Base-by-base conservation (phyloP, 2,113 vertebrate species). In the Sigmodon hispidus region DNA sequence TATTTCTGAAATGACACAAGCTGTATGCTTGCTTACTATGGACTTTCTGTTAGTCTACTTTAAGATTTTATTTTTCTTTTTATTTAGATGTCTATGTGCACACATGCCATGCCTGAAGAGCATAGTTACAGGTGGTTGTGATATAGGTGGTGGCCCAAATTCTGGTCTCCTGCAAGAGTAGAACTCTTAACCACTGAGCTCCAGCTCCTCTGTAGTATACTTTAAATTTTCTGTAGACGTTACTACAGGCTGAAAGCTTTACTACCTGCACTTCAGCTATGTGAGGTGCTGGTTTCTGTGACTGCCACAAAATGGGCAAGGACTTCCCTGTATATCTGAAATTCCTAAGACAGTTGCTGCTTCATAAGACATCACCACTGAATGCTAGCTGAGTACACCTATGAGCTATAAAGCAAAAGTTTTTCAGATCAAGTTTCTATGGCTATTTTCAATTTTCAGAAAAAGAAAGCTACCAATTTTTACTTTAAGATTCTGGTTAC, bases 371-470 rank as follows among this genome's bases (percentile, higher is more conserved):
- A 40, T 40, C 13, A 26, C 73, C 12, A 69, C 61, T 55, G 73
- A 87, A 52, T 21, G 8, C 43, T 65, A 83, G 15, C 7, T 91
- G 16, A 91, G 79, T 40, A 80, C 48, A 89, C 0, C 55, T 21
- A 90, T 34, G 76, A 65, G 26, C 69, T 69, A 12, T 40, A 94
- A 83, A 93, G 48, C 0, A 48, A 86, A 91, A 3, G 50, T 22
- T 81, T 89, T 87, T 75, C 50, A 84, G 89, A 75, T 2, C 88
- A 45, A 34, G 40, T n/a, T 83, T 70, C n/a, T 26, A 75, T 26
- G 26, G 16, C 19, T 92, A 31, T 69, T 86, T 90, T 63, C 52
- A 73, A 84, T n/a, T 89, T 92, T 83, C 31, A 94, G 61, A 89
- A 94, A 95, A 94, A 83, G 9, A 90, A 72, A 80, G 52, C 22